These are phyloP conservation scores for Phenacoccus solenopsis DNA, from an alignment of 1,140 invertebrate genomes.

Conservation along the genomic window DNA sequence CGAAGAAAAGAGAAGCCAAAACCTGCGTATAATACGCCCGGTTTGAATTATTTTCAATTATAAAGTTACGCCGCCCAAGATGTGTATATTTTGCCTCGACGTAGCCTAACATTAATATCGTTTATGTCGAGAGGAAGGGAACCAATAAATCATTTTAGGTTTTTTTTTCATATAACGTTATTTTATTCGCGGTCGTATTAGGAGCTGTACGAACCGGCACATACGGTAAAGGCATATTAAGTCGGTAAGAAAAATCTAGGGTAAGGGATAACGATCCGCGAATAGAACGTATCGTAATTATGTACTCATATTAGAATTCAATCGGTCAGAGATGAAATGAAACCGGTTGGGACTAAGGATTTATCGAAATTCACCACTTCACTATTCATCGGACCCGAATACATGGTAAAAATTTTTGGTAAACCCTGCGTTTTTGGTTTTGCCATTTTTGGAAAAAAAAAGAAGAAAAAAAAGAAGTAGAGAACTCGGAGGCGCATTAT, in stretches of 20 bases:
- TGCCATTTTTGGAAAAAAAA: constrained; percentile 9
- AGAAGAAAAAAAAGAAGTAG: too few relatives aligned
- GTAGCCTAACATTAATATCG: neutral
- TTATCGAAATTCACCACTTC: too few relatives aligned
- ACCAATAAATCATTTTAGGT: neutral
- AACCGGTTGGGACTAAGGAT: too few relatives aligned
- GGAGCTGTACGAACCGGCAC: too few relatives aligned
- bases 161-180: neutral
- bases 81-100: neutral
- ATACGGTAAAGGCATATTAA: too few relatives aligned
- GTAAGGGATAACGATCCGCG: too few relatives aligned
- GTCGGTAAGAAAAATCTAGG: too few relatives aligned
- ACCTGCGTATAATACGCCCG: neutral
- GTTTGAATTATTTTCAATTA: neutral
- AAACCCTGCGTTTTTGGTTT: constrained; percentile 7
- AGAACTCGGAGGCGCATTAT: constrained; percentile 7
- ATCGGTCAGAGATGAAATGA: too few relatives aligned
- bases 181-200: neutral
- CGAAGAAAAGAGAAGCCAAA: neutral
- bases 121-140: neutral
- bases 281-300: too few relatives aligned
- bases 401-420: neutral
- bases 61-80: neutral
- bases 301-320: too few relatives aligned
- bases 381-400: too few relatives aligned